phyloP scores from a whole-genome alignment of 2,113 vertebrate genomes.

The Motacilla tschutschensis region DNA sequence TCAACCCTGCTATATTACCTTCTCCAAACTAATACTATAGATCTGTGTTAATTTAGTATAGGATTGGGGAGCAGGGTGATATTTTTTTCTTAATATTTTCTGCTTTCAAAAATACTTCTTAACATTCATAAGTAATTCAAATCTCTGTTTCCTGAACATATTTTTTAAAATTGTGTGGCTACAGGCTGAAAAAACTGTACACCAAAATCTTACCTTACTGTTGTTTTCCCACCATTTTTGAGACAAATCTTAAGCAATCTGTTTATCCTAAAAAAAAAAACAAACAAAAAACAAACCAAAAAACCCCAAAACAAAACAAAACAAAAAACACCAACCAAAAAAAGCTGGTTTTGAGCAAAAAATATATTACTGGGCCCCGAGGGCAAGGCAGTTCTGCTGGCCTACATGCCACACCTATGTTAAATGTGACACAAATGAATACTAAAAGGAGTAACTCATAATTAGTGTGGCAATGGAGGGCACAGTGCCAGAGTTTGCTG shows the following conservation, averaged over 20 bases:
- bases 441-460: neutral
- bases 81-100: neutral
- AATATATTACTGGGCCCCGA: neutral
- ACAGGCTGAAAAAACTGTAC: neutral
- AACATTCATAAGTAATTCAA: neutral
- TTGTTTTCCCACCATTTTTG: neutral
- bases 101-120: neutral
- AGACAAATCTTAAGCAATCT: neutral
- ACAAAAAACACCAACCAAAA: too few relatives aligned
- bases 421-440: neutral
- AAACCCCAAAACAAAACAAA: too few relatives aligned
- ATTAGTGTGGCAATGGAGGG: neutral
- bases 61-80: fast-evolving
- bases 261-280: too few relatives aligned
- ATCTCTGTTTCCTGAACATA: neutral
- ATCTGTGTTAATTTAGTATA: neutral
- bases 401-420: neutral
- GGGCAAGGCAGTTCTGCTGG: neutral
- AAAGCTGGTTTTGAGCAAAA: neutral
- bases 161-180: fast-evolving
- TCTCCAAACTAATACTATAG: neutral
- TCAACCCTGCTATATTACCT: neutral
- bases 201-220: neutral
- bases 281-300: neutral
- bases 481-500: neutral